These are phyloP conservation scores for Candidula unifasciata DNA, from an alignment of 2,888 invertebrate genomes.

Conservation along the genomic window DNA sequence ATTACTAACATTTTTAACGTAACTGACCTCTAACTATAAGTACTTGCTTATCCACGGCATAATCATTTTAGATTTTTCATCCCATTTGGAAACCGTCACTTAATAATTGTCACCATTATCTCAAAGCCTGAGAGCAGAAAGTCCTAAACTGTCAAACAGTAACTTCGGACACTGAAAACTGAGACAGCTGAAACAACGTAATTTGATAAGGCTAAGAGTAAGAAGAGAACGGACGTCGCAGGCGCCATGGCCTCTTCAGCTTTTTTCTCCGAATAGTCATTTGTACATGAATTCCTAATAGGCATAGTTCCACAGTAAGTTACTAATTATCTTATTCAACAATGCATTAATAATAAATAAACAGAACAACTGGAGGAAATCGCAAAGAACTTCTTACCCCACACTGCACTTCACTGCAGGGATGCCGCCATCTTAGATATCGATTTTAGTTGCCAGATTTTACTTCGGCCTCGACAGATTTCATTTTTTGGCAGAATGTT, in stretches of 20 bases:
- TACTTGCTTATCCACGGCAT: too few relatives aligned
- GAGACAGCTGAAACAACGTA: not conserved
- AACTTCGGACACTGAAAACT: not conserved
- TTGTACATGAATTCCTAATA: not conserved
- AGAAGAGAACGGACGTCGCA: too few relatives aligned
- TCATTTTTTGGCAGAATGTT: too few relatives aligned
- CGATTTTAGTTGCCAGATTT: constrained; percentile 46
- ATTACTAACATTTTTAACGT: not conserved
- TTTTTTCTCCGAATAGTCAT: not conserved
- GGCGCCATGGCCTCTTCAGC: not conserved
- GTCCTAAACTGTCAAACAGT: not conserved
- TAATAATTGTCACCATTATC: too few relatives aligned
- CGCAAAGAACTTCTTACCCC: constrained; percentile 61
- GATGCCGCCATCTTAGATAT: constrained; percentile 74
- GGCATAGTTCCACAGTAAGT: not conserved
- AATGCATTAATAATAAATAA: not conserved
- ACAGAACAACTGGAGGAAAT: not conserved
- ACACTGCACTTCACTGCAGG: constrained; percentile 74
- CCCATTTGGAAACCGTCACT: too few relatives aligned
- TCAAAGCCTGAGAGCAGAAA: too few relatives aligned
- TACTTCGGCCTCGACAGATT: not conserved
- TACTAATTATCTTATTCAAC: not conserved
- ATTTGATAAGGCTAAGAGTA: not conserved
- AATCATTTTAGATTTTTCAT: too few relatives aligned
- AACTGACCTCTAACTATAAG: too few relatives aligned